These are phyloP conservation scores for Heliornis fulica DNA, from an alignment of 2,113 vertebrate species.

Conservation along the genomic window DNA sequence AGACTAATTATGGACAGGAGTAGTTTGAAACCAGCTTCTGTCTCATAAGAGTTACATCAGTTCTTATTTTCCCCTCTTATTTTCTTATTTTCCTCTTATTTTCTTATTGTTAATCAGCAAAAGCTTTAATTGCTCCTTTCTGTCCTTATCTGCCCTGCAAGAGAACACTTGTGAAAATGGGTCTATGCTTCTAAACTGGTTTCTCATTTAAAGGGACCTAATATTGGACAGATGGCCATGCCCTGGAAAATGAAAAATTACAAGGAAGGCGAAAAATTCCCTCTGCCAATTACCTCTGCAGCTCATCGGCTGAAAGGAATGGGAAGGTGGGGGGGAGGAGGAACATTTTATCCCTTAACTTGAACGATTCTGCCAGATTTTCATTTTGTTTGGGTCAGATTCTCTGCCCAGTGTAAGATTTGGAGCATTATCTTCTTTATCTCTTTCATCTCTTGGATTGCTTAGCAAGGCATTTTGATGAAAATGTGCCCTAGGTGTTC, in stretches of 20 bases:
- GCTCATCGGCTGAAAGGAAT: background rate
- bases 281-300: background rate
- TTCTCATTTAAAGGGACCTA: background rate
- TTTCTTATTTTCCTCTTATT: background rate
- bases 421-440: conserved; percentile 33
- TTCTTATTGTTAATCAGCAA: background rate
- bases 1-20: background rate
- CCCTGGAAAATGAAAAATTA: background rate
- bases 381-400: conserved; percentile 4
- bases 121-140: conserved; percentile 6
- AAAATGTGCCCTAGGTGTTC: conserved; percentile 31
- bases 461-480: conserved; percentile 19
- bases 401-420: conserved; percentile 3
- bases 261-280: background rate
- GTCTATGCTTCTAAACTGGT: background rate
- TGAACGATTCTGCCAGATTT: background rate
- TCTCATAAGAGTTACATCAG: background rate
- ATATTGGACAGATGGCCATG: conserved; percentile 43
- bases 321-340: no score
- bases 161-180: background rate
- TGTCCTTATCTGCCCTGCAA: background rate
- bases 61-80: background rate
- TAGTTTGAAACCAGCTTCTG: background rate
- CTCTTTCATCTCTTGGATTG: conserved; percentile 25
- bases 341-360: background rate